Evolutionary conservation across 2,888 invertebrate genomes (phyloP).

Genomic region (Salpingus planirostris): DNA sequence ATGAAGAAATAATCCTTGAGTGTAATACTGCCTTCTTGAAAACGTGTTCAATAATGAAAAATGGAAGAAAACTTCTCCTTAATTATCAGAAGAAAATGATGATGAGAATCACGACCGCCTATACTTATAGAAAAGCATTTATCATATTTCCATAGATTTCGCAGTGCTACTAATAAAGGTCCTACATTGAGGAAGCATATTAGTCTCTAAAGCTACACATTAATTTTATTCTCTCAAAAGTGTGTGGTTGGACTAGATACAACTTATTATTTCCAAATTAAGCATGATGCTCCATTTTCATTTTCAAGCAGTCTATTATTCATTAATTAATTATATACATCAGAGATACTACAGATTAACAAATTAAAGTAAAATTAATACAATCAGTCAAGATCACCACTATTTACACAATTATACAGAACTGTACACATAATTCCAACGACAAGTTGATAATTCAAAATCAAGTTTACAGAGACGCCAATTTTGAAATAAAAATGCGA

Average conservation of each 20-base stretch:
- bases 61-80: slow-evolving; percentile 7
- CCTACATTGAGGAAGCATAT: too few species aligned
- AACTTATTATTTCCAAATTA: too few species aligned
- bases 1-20: slow-evolving; percentile 12
- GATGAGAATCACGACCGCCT: too few species aligned
- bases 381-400: slow-evolving; percentile 27
- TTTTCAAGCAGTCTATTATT: slow-evolving; percentile 12
- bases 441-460: slow-evolving; percentile 1
- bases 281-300: too few species aligned
- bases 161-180: too few species aligned
- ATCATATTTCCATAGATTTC: too few species aligned
- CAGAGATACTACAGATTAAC: slow-evolving; percentile 2
- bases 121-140: too few species aligned
- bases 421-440: slow-evolving; percentile 23
- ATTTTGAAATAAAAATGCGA: slow-evolving; percentile 2
- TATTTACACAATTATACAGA: slow-evolving; percentile 32
- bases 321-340: slow-evolving; percentile 6
- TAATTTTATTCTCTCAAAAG: too few species aligned
- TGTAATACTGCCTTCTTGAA: too few species aligned
- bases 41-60: slow-evolving; percentile 7
- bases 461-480: too few species aligned
- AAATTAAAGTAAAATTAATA: background rate
- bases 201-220: too few species aligned
- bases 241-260: slow-evolving; percentile 16
- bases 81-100: too few species aligned